Base-by-base conservation (phyloP, 2,888 invertebrate species). In the Drosophila siamana region DNA sequence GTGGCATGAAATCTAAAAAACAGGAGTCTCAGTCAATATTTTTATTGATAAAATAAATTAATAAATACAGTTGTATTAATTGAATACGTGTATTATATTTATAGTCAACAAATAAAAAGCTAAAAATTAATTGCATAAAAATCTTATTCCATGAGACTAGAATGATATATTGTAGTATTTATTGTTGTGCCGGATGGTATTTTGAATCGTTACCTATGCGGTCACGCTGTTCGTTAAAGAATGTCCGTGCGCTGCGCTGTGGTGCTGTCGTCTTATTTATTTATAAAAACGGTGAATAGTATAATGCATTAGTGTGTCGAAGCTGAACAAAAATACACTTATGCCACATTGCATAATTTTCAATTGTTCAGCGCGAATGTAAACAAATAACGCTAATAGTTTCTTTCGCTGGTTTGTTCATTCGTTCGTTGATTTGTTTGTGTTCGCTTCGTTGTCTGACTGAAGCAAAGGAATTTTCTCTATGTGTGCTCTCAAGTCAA, bases 201-300 rank as follows among this genome's bases (percentile, higher is more conserved):
- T 19, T 19, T 19, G 1, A 19, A 19, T 19, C 19, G 19, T 19
- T 19, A 43, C 51, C 67, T 50, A 28, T 38, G 55, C 38, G 64
- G 44, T 43, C 43, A 54, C 48, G 48, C 52, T 55, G 40, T 67
- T 57, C 61, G 40, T 59, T 56, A 61, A 64, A 68, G 46, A 64
- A 54, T 61, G 61, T 55, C 62, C 55, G 64, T 64, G 16, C 52
- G 41, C 38, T 70, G 51, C 56, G 22, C 46, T 30, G 43, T 55
- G 41, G 36, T 15, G 61, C 44, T 66, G 61, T 56, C 36, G 61
- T 56, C 36, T 72, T 57, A 62, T 71, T 78, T 71, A 67, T 78
- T 71, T 64, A 67, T 59, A 61, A 74, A 69, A 60, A 54, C 59
- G 57, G 74, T 74, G 55, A 69, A 64, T 73, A 74, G 64, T 64